Evolutionary conservation across 2,888 invertebrate genomes (phyloP).

Genomic region (Platynereis dumerilii): DNA sequence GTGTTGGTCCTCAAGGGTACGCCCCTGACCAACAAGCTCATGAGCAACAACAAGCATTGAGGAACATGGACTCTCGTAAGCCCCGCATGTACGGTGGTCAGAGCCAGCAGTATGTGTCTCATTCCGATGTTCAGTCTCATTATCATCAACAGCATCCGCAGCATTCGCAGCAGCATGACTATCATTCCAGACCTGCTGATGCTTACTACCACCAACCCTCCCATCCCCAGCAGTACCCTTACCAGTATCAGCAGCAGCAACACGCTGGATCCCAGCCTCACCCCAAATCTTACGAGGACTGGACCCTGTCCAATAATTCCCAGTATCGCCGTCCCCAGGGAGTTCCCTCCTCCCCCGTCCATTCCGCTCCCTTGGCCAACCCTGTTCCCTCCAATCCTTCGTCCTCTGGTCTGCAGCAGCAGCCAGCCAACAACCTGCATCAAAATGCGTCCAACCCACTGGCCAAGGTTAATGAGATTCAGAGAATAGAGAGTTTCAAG

Average conservation of each 20-base stretch:
- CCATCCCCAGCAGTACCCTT: slow-evolving; percentile 9
- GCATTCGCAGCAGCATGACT: neutral
- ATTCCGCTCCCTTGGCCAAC: neutral
- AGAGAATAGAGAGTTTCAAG: slow-evolving; percentile 34
- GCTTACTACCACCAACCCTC: neutral
- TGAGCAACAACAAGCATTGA: neutral
- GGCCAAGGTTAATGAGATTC: slow-evolving; percentile 27
- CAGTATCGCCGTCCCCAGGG: slow-evolving; percentile 43
- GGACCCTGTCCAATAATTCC: slow-evolving; percentile 51
- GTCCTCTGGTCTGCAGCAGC: too few relatives aligned
- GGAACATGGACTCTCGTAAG: neutral
- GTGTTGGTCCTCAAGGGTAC: neutral
- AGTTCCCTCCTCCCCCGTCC: slow-evolving; percentile 4
- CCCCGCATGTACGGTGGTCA: neutral
- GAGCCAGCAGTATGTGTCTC: neutral
- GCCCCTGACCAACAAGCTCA: too few relatives aligned
- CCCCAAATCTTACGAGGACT: slow-evolving; percentile 40
- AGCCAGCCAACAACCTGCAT: too few relatives aligned
- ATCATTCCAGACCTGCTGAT: neutral
- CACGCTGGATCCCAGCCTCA: slow-evolving; percentile 3
- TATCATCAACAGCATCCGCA: slow-evolving; percentile 5
- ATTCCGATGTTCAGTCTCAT: slow-evolving; percentile 7
- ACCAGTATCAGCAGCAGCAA: slow-evolving; percentile 17
- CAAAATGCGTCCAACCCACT: neutral
- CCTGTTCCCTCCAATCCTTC: too few relatives aligned